Evolutionary conservation across 2,888 invertebrate species (phyloP).

Genomic region (Hermaeophaga mercurialis): DNA sequence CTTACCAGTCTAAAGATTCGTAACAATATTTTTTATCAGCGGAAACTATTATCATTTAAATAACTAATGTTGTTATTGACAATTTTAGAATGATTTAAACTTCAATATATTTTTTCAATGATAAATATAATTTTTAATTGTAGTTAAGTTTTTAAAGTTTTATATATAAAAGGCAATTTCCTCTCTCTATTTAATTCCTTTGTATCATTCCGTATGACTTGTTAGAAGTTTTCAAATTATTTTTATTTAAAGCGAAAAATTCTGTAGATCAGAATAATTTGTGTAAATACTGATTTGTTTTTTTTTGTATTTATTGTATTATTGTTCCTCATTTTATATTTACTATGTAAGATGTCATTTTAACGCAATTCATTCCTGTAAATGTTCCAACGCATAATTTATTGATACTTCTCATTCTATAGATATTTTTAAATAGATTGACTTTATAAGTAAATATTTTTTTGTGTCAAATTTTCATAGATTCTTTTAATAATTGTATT

Average conservation of each 20-base stretch:
- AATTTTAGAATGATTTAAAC: too few species aligned
- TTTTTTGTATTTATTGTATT: conserved; percentile 56
- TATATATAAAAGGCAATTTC: too few species aligned
- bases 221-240: conserved; percentile 53
- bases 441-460: conserved; percentile 19
- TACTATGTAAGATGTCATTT: conserved; percentile 39
- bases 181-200: conserved; percentile 11
- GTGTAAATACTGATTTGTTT: conserved; percentile 53
- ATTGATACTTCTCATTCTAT: conserved; percentile 24
- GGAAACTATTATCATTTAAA: too few species aligned
- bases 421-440: conserved; percentile 1
- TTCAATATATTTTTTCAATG: too few species aligned
- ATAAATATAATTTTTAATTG: too few species aligned
- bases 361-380: conserved; percentile 21
- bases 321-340: conserved; percentile 56
- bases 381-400: conserved; percentile 24
- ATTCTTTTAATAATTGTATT: conserved; percentile 16
- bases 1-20: too few species aligned
- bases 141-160: too few species aligned
- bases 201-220: conserved; percentile 37
- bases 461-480: conserved; percentile 18
- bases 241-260: conserved; percentile 50
- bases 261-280: conserved; percentile 46
- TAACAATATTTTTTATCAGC: too few species aligned
- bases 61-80: too few species aligned